A percentile compares a stretch with the other conserved stretches of the same genome.
These are phyloP conservation scores for Peromyscus polionotus DNA, from an alignment of 2,113 vertebrate genomes.

Conservation along the genomic window DNA sequence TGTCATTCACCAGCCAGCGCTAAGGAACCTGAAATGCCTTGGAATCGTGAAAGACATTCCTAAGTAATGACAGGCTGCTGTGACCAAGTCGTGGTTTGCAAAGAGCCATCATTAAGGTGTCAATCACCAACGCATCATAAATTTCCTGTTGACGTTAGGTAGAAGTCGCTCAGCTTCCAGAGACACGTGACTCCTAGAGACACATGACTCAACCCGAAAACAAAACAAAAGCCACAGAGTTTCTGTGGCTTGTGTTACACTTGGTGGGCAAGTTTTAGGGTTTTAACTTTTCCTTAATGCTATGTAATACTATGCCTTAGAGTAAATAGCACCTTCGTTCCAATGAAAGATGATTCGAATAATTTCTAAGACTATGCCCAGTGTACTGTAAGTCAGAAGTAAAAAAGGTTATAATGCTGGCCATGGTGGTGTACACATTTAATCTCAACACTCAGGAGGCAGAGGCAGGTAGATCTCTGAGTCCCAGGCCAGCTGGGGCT, in stretches of 20 bases:
- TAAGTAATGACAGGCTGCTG: neutral
- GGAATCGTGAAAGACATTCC: constrained; percentile 11
- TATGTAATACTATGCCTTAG: neutral
- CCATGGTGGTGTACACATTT: neutral
- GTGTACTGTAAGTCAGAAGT: neutral
- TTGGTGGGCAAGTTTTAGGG: neutral
- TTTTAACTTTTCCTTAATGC: constrained; percentile 18
- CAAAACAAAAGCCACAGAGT: neutral
- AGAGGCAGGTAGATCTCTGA: neutral
- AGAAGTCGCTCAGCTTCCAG: neutral
- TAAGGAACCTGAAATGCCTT: neutral
- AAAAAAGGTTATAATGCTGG: neutral
- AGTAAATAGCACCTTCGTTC: constrained; percentile 45
- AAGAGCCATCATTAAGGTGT: neutral
- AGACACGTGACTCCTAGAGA: neutral
- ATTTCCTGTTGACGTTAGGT: constrained; percentile 12
- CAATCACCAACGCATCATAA: neutral
- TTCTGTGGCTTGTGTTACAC: neutral
- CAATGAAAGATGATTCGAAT: constrained; percentile 31
- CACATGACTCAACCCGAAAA: neutral
- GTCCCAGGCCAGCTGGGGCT: neutral
- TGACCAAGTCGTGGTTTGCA: neutral
- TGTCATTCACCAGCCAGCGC: neutral
- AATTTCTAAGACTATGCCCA: neutral
- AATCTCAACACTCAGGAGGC: neutral